Evolutionary conservation across 2,888 invertebrate species (phyloP).

Genomic region (Cybosia mesomella): DNA sequence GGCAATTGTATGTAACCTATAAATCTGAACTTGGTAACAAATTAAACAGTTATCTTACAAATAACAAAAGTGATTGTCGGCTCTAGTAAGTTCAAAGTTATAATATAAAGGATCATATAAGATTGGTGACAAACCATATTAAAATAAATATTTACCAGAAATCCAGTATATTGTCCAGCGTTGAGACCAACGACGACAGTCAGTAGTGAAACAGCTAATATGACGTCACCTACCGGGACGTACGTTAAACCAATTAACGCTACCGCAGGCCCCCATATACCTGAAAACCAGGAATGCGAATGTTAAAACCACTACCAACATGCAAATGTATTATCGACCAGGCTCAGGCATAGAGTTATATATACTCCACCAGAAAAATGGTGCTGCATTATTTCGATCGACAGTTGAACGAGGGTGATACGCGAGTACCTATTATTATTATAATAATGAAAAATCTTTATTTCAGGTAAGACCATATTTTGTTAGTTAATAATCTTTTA

Average conservation of each 20-base stretch:
- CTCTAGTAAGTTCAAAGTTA: not conserved
- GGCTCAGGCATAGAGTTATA: not conserved
- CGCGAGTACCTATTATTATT: not conserved
- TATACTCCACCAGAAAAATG: not conserved
- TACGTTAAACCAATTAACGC: conserved; percentile 88
- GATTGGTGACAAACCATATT: not conserved
- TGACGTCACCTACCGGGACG: conserved; percentile 78
- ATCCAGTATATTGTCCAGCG: conserved; percentile 91
- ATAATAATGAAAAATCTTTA: no score
- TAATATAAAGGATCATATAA: not conserved
- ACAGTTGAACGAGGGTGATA: no score
- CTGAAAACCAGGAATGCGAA: conserved; percentile 59
- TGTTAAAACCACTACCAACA: not conserved
- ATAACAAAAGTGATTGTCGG: no score
- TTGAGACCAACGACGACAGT: conserved; percentile 91
- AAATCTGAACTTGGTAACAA: no score
- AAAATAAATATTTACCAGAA: conserved; percentile 77
- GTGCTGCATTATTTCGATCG: no score
- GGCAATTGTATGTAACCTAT: no score
- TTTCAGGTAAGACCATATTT: no score
- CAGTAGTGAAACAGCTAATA: conserved; percentile 88
- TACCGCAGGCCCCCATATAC: conserved; percentile 89
- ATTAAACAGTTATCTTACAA: no score
- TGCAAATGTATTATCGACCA: not conserved
- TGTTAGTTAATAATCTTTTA: no score